Base-by-base conservation (phyloP, 2,888 invertebrate species). In the Hypselothyrea guttata region DNA sequence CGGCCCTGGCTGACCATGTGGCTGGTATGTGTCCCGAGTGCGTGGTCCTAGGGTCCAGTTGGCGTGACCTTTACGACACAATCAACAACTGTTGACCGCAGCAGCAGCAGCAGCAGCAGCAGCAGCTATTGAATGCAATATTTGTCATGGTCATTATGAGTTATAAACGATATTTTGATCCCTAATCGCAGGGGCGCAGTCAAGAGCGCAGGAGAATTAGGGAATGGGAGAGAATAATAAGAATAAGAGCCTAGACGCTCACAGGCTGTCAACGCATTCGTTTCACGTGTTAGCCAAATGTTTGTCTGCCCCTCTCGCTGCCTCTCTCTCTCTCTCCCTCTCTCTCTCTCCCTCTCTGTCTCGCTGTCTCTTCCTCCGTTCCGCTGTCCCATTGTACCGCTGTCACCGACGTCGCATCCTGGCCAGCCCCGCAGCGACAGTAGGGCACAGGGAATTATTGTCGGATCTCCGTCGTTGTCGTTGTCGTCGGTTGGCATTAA, bases 121-220 rank as follows among this genome's bases (percentile, higher is more conserved):
- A 34, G 18, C 40, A 31, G 4, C 40, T 42, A 68, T 74, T 69
- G 59, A 66, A 74, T 66, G 57, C 42, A 67, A 63, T 73, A 73
- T 77, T 76, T 75, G 71, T 78, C 76, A 79, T 76, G 77, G 75
- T 79, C 79, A 75, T 83, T 79, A 75, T 72, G 77, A 70, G 77
- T 72, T 81, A 79, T 83, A 79, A 81, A 76, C 81, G 79, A 77
- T 83, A 72, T 79, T 79, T 83, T 81, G 81, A 81, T 76, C 81
- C 78, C 71, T 81, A 76, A 82, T 79, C 78, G 76, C 64, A 76
- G 71, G 59, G 57, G 33, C 56, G 18, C 34, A 31, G 37, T 41
- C 38, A 49, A 28, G 18, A 47, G 30, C 37, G 37, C 15, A n/a
- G 8, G 18, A 12, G 38, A 37, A 1, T 5, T 46, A 33, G 22